Conservation (phyloP, 2,113 vertebrate genomes). For the Dicrurus megarhynchus region DNA sequence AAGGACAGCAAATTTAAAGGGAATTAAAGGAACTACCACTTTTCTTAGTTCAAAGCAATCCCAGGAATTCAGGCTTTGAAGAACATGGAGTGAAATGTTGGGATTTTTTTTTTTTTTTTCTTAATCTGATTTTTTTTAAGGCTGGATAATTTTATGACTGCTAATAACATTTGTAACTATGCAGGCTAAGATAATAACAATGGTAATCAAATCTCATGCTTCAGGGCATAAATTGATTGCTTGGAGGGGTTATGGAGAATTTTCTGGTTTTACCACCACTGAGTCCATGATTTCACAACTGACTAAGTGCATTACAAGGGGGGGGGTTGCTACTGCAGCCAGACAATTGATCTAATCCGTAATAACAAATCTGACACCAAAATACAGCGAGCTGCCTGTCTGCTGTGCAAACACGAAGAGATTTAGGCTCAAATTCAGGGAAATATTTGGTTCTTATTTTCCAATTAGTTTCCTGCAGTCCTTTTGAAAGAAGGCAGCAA, state of each 20-base stretch:
- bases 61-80: not conserved
- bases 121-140: conserved; percentile 9
- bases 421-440: not conserved
- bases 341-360: conserved; percentile 5
- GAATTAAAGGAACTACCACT: not conserved
- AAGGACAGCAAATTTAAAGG: conserved; percentile 2
- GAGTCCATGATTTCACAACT: conserved; percentile 40
- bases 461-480: not conserved
- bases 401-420: not conserved
- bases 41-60: not conserved
- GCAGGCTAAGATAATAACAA: conserved; percentile 45
- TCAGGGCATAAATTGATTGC: conserved; percentile 60
- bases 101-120: not conserved
- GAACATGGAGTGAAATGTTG: not conserved
- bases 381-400: not conserved
- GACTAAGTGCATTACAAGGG: conserved; percentile 10
- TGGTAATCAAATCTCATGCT: conserved; percentile 54
- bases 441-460: not conserved
- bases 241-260: conserved; percentile 24
- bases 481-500: not conserved
- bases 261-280: not conserved
- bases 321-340: not conserved
- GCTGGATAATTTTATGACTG: conserved; percentile 28
- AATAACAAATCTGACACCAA: not conserved
- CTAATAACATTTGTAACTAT: conserved; percentile 50